Evolutionary conservation across 2,113 vertebrate genomes (phyloP), one percentile per base, ranked within the genome.

Genomic region (Bufo gargarizans): DNA sequence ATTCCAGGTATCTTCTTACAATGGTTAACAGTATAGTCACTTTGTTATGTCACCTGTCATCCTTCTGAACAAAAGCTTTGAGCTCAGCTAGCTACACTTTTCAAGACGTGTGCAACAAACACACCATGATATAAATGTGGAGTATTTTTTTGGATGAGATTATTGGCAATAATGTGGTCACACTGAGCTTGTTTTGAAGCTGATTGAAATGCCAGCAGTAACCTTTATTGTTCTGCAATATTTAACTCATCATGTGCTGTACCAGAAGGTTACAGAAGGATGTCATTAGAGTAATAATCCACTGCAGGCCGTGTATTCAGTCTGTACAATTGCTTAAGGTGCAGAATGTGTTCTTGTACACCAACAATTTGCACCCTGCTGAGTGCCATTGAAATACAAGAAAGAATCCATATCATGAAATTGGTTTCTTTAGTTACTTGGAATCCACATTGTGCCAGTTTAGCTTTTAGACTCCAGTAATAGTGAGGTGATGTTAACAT

Each of bases 211-310:
- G 74, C 58, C 22, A 17, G 58, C 59, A 65, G 71, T 86, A 53
- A 78, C 85, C 76, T 78, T 43, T 56, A 63, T 86, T 86, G 74
- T 86, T 86, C 56, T 22, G 85, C 65, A 61, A 86, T 78, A 86
- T 86, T 86, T 86, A 86, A 86, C 85, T 86, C 85, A 86, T 86
- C 58, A 43, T 77, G 49, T 86, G 85, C 85, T 86, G 85, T 20
- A 86, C 19, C 47, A 33, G 76, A 78, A 67, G 85, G 74, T 78
- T 86, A 86, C 78, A 86, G 45, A 53, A 78, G 59, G 85, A 78
- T 78, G 85, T 86, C 74, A 86, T 86, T 86, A 86, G 65, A 86
- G 76, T 76, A 77, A 86, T 86, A 86, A 86, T 33, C 85, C 74
- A 86, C 85, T 11, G 59, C 74, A 43, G 74, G 85, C 74, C 19